These are phyloP conservation scores for Erebia epiphron DNA, from an alignment of 2,888 invertebrate species.

Conservation along the genomic window DNA sequence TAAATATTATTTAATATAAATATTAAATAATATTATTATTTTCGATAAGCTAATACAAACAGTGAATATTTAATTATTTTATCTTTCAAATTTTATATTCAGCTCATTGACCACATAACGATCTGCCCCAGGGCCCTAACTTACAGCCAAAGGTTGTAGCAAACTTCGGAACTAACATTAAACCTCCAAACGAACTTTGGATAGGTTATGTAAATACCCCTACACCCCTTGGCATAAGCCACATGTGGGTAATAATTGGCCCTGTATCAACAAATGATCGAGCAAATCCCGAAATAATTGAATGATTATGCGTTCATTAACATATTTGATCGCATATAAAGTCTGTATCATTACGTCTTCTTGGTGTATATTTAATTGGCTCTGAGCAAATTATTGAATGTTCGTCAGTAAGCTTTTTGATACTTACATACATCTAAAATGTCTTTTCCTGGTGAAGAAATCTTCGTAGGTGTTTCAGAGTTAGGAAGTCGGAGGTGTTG, in stretches of 20 bases:
- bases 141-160: constrained; percentile 39
- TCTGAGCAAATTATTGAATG: no score
- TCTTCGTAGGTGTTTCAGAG: no score
- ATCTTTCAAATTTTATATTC: constrained; percentile 8
- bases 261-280: constrained; percentile 23
- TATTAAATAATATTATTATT: no score
- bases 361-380: background rate
- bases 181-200: constrained; percentile 39
- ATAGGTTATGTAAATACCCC: constrained; percentile 33
- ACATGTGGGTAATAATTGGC: constrained; percentile 22
- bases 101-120: constrained; percentile 27
- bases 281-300: constrained; percentile 23
- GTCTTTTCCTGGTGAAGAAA: no score
- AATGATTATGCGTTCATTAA: constrained; percentile 14
- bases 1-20: no score
- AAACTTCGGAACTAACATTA: constrained; percentile 42
- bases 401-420: no score
- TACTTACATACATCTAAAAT: no score
- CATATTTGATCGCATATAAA: background rate
- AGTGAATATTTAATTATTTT: background rate
- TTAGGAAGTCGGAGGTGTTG: no score
- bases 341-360: background rate
- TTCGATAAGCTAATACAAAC: no score
- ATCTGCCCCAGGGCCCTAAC: constrained; percentile 39
- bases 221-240: constrained; percentile 17